These are phyloP conservation scores for Todus mexicanus DNA, from an alignment of 2,797 vertebrate genomes.

Conservation along the genomic window DNA sequence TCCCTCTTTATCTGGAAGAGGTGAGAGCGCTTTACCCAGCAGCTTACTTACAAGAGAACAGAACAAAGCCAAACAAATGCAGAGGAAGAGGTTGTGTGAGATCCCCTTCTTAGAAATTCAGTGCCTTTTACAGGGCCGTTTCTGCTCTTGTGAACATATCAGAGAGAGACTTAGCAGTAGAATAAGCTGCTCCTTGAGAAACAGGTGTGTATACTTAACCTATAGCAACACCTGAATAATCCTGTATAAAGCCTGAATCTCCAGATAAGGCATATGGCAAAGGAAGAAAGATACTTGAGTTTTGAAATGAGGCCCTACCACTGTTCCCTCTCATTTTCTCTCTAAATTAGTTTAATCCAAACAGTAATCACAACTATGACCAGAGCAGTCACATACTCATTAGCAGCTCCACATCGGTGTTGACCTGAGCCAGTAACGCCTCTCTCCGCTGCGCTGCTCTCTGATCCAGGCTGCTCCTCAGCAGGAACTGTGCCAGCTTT, in stretches of 20 bases:
- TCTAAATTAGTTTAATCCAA: conserved; percentile 1
- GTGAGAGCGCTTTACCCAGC: neutral
- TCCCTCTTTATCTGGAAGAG: neutral
- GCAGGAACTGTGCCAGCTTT: conserved; percentile 78
- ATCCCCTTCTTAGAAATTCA: neutral
- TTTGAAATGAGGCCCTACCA: neutral
- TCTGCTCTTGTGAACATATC: neutral
- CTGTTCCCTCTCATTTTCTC: conserved; percentile 3
- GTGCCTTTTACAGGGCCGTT: neutral
- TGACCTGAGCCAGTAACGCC: conserved; percentile 85
- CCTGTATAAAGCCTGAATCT: neutral
- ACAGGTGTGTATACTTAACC: neutral
- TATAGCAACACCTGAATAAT: neutral
- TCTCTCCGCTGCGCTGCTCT: conserved; percentile 78
- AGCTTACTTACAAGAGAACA: neutral
- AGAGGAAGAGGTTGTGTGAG: neutral
- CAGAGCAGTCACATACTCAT: conserved; percentile 74
- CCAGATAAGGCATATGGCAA: neutral
- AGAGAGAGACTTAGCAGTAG: neutral
- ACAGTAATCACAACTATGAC: neutral
- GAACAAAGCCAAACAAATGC: neutral
- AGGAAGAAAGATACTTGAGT: neutral
- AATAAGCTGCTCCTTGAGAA: neutral
- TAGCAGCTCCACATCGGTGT: conserved; percentile 85
- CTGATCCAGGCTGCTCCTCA: conserved; percentile 72